These are phyloP conservation scores for Paguma larvata DNA, from an alignment of 2,797 vertebrate genomes.

Conservation along the genomic window DNA sequence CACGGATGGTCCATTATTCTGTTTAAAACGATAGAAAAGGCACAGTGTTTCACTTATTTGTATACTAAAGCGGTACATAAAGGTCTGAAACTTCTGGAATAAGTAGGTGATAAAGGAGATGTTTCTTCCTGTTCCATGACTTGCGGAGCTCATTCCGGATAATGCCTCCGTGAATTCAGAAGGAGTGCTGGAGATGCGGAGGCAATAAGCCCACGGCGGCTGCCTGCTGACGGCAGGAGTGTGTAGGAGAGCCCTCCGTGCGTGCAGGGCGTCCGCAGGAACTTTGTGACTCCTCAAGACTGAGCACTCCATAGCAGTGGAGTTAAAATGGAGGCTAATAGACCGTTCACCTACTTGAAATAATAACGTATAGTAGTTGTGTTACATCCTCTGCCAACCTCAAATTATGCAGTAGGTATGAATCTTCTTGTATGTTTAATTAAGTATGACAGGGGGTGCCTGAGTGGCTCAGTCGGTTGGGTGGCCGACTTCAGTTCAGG, in stretches of 20 bases:
- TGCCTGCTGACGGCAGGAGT: neutral
- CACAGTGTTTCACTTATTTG: neutral
- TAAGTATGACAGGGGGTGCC: neutral
- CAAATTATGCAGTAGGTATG: neutral
- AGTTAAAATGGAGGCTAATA: neutral
- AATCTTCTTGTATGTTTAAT: neutral
- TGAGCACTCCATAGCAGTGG: neutral
- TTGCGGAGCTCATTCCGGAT: neutral
- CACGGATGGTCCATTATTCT: neutral
- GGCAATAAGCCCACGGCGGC: neutral
- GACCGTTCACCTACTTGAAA: neutral
- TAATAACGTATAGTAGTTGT: neutral
- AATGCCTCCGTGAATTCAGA: neutral
- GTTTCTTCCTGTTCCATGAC: neutral
- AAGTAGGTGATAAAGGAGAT: neutral
- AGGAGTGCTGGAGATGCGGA: neutral
- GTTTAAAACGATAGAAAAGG: neutral
- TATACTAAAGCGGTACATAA: neutral
- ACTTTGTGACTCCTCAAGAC: neutral
- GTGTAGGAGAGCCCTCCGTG: accelerated
- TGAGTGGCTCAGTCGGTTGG: no score
- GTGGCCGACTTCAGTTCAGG: no score
- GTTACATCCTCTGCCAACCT: slow-evolving; percentile 48
- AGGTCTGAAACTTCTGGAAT: neutral
- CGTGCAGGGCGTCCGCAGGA: neutral